These are phyloP conservation scores for Ahaetulla prasina DNA, from an alignment of 2,113 vertebrate genomes.

Conservation along the genomic window DNA sequence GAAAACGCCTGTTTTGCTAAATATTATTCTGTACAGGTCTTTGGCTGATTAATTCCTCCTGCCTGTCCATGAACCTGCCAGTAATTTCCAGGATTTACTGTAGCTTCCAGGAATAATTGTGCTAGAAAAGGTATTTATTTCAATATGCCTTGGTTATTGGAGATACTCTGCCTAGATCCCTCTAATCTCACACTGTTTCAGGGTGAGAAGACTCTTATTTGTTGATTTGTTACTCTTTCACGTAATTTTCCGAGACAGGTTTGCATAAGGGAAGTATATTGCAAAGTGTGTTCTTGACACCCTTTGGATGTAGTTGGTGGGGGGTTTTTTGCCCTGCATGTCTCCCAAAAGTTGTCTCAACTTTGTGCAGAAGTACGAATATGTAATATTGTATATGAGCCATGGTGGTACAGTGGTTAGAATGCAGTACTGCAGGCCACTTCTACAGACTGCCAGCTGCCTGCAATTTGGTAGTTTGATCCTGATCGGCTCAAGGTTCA, in stretches of 20 bases:
- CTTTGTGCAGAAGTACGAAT: neutral
- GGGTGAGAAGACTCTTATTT: neutral
- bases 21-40: neutral
- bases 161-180: neutral
- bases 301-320: neutral
- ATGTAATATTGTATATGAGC: too few relatives aligned
- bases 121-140: neutral
- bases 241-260: neutral
- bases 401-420: too few relatives aligned
- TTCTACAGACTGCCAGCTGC: too few relatives aligned
- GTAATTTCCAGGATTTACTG: neutral
- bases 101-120: neutral
- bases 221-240: neutral
- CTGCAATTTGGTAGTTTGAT: too few relatives aligned
- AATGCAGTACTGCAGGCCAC: too few relatives aligned
- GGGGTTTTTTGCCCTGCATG: neutral
- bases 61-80: neutral
- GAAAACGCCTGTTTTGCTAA: neutral
- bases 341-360: neutral
- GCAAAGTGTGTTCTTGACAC: neutral
- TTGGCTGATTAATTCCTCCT: neutral
- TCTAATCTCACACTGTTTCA: neutral
- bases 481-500: too few relatives aligned
- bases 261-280: neutral
- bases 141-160: neutral